These are phyloP conservation scores for Nothoprocta perdicaria DNA, from an alignment of 2,113 vertebrate genomes.

Conservation along the genomic window DNA sequence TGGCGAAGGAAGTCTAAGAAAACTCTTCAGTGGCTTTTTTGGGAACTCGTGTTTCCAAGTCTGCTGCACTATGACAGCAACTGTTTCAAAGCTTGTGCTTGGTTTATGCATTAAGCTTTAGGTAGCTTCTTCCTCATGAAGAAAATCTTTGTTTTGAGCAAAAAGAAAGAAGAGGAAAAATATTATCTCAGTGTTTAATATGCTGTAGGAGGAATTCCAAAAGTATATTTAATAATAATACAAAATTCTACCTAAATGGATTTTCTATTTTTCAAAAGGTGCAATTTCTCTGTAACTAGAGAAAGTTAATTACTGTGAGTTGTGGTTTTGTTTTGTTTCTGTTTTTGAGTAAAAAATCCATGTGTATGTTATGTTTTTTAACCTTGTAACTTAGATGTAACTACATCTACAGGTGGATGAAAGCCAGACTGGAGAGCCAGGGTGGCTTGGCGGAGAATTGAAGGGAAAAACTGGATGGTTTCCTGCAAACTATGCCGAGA, in stretches of 20 bases:
- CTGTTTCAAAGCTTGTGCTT: neutral
- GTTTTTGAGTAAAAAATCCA: neutral
- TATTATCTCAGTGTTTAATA: neutral
- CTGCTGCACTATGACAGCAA: neutral
- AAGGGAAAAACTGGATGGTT: slow-evolving; percentile 97
- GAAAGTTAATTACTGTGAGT: neutral
- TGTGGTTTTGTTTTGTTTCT: too few relatives aligned
- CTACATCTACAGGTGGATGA: slow-evolving; percentile 89
- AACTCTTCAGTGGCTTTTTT: neutral
- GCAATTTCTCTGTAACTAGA: neutral
- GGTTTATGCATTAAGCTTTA: neutral
- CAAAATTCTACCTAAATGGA: neutral
- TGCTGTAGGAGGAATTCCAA: neutral
- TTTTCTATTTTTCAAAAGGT: neutral
- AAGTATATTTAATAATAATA: neutral
- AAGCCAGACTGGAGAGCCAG: slow-evolving; percentile 96
- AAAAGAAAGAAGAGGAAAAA: too few relatives aligned
- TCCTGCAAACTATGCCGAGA: slow-evolving; percentile 97
- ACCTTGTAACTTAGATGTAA: neutral
- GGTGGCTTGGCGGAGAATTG: slow-evolving; percentile 96
- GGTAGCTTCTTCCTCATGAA: neutral
- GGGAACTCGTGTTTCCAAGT: neutral
- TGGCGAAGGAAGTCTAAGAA: neutral
- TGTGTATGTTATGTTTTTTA: neutral
- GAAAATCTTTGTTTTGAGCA: neutral